phyloP scores from a whole-genome alignment of 2,888 invertebrate genomes.

The Silvanus unidentatus region DNA sequence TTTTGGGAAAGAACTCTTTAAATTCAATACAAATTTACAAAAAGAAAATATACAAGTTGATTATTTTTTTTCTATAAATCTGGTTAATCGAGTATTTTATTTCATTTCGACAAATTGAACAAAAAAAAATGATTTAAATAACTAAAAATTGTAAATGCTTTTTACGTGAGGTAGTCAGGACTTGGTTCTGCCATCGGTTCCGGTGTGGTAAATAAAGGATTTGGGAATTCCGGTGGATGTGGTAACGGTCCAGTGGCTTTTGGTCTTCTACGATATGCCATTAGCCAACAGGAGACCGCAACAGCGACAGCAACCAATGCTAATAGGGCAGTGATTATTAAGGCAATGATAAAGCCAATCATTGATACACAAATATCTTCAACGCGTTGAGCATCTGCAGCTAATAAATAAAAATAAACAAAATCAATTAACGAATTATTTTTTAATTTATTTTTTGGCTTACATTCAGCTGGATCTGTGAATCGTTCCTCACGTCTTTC shows the following conservation, averaged over 20 bases:
- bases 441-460: conserved; percentile 18
- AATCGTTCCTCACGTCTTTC: conserved; percentile 78
- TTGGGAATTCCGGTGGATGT: conserved; percentile 92
- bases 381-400: conserved; percentile 52
- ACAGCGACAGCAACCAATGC: conserved; percentile 91
- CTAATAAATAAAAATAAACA: conserved; percentile 32
- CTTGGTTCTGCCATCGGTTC: conserved; percentile 77
- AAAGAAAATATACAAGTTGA: too few relatives aligned
- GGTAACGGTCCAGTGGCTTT: conserved; percentile 85
- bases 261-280: conserved; percentile 85
- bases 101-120: too few relatives aligned
- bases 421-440: neutral
- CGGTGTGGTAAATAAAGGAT: conserved; percentile 81
- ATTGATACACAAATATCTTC: conserved; percentile 91
- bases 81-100: too few relatives aligned
- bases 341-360: conserved; percentile 86
- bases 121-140: neutral
- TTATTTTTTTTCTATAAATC: too few relatives aligned
- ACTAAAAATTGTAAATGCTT: conserved; percentile 11
- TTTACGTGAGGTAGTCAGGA: conserved; percentile 68
- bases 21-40: too few relatives aligned
- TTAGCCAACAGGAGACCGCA: conserved; percentile 91
- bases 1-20: too few relatives aligned
- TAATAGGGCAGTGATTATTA: conserved; percentile 84
- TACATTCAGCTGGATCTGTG: conserved; percentile 73